phyloP scores from a whole-genome alignment of 2,113 vertebrate genomes.

The Ailurus styani region DNA sequence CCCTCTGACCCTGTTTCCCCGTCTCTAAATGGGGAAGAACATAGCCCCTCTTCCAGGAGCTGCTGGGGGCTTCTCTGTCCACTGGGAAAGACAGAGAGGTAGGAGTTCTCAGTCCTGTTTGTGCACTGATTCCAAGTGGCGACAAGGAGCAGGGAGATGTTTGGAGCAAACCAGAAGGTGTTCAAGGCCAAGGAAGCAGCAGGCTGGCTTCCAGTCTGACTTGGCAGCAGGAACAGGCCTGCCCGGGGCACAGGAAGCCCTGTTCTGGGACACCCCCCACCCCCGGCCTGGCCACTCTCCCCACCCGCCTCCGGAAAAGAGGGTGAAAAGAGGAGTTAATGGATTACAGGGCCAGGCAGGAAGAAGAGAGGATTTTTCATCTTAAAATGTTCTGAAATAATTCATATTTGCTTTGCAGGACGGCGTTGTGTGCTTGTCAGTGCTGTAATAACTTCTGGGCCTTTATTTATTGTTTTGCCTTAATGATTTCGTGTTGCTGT shows the following conservation, averaged over 20 bases:
- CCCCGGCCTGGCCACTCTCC: neutral
- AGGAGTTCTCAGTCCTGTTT: neutral
- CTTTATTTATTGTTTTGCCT: constrained; percentile 77
- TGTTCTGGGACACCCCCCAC: neutral
- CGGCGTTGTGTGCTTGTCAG: constrained; percentile 59
- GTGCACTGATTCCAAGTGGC: neutral
- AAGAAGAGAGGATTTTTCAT: constrained; percentile 71
- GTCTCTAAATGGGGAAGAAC: neutral
- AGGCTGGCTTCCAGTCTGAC: neutral
- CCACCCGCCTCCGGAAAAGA: neutral
- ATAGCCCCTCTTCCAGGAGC: neutral
- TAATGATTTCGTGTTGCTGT: constrained; percentile 65
- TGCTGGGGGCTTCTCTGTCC: neutral
- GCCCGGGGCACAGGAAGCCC: neutral
- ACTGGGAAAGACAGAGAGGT: neutral
- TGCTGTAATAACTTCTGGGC: constrained; percentile 76
- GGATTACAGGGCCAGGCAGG: constrained; percentile 31
- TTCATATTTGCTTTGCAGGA: constrained; percentile 62
- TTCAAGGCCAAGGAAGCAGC: neutral
- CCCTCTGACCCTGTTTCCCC: neutral
- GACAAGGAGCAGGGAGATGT: neutral
- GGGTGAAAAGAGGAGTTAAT: constrained; percentile 49
- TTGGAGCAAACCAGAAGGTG: neutral
- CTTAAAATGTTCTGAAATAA: constrained; percentile 67
- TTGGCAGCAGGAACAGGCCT: neutral